A percentile compares a stretch with the other conserved stretches of the same genome.
These are phyloP conservation scores for Gasterosteus aculeatus DNA, from an alignment of 2,113 vertebrate species.

Conservation along the genomic window DNA sequence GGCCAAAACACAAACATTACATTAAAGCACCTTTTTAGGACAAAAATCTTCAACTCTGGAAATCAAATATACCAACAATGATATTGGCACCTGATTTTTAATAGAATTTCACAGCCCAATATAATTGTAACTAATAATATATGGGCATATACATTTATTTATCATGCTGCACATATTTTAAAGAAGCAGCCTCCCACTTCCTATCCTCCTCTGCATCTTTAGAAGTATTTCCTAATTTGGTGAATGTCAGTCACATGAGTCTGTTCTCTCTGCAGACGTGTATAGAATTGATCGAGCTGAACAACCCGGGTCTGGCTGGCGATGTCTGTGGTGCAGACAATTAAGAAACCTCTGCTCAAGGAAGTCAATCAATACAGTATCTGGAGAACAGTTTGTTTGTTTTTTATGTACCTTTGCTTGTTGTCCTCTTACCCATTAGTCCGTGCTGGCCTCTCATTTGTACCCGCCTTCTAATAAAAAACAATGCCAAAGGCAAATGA, in stretches of 20 bases:
- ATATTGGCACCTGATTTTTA: neutral
- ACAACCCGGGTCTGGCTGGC: conserved; percentile 37
- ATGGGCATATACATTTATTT: neutral
- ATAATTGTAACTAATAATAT: neutral
- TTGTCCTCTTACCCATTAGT: neutral
- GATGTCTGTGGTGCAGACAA: conserved; percentile 30
- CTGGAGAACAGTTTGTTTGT: conserved; percentile 15
- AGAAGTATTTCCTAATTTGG: conserved; percentile 38
- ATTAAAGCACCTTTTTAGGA: neutral
- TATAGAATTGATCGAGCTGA: conserved; percentile 38
- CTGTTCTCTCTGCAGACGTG: conserved; percentile 37
- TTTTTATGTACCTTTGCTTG: conserved; percentile 3
- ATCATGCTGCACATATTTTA: conserved; percentile 1
- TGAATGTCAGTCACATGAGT: conserved; percentile 46
- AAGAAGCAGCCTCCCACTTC: neutral
- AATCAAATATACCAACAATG: neutral
- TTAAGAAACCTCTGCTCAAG: conserved; percentile 26
- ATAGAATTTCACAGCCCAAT: neutral
- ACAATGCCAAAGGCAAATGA: conserved; percentile 21
- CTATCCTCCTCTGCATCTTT: neutral
- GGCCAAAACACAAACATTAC: neutral
- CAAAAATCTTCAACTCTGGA: neutral
- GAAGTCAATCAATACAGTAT: conserved; percentile 27
- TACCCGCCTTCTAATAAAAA: conserved; percentile 30
- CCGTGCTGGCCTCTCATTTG: conserved; percentile 4